phyloP scores from a whole-genome alignment of 2,113 vertebrate genomes.

The Furnarius figulus region DNA sequence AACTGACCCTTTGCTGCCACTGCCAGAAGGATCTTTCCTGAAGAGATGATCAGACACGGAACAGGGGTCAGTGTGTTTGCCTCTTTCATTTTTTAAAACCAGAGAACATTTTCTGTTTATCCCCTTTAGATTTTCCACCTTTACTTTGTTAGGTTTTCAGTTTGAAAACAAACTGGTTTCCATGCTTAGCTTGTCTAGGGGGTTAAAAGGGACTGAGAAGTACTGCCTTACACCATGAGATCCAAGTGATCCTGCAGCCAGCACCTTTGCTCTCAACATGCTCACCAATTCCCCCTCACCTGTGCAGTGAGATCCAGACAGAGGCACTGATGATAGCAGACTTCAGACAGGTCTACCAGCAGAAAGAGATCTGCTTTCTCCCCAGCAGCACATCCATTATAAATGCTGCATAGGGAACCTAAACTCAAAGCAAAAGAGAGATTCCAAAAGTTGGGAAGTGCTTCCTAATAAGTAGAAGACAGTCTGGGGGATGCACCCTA shows the following conservation, averaged over 20 bases:
- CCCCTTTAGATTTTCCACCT: not conserved
- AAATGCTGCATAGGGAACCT: not conserved
- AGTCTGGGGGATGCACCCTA: accelerated
- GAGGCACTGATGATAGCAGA: not conserved
- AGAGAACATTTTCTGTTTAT: not conserved
- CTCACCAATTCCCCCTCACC: not conserved
- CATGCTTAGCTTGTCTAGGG: not conserved
- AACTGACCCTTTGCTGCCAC: not conserved
- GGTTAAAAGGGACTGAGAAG: not conserved
- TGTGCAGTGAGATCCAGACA: accelerated
- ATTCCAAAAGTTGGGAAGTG: not conserved
- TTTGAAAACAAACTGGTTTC: not conserved
- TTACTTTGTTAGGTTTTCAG: not conserved
- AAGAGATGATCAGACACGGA: not conserved
- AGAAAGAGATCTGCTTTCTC: not conserved
- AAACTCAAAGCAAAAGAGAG: not conserved
- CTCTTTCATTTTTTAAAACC: not conserved
- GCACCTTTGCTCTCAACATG: not conserved
- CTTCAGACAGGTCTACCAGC: accelerated
- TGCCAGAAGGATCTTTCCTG: not conserved
- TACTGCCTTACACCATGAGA: not conserved
- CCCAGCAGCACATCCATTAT: not conserved
- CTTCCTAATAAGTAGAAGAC: not conserved
- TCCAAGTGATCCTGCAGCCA: not conserved
- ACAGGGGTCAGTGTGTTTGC: not conserved